phyloP scores from a whole-genome alignment of 2,797 vertebrate species.

The Xiphophorus birchmanni region DNA sequence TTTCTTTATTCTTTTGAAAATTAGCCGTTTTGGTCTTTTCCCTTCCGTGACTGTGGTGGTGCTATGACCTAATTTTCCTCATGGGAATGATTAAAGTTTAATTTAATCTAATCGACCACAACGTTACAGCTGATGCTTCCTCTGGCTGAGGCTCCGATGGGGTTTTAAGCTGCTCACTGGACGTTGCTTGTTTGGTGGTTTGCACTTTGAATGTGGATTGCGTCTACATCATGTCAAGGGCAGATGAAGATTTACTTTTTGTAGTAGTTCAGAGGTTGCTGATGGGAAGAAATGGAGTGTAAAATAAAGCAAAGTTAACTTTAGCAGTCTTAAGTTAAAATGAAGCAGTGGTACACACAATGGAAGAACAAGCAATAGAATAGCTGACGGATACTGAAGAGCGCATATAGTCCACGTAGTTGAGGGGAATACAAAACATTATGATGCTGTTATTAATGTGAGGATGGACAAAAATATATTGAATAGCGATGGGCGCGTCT shows the following conservation, averaged over 20 bases:
- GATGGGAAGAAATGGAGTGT: background rate
- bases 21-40: background rate
- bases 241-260: background rate
- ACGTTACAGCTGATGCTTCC: constrained; percentile 10
- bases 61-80: constrained; percentile 36
- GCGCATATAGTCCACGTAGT: background rate
- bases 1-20: constrained; percentile 4
- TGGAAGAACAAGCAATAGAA: background rate
- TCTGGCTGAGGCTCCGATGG: constrained; percentile 18
- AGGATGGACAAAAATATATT: background rate
- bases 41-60: constrained; percentile 13
- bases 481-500: no score
- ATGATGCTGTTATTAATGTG: background rate
- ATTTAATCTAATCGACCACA: constrained; percentile 46
- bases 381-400: background rate
- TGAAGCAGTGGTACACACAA: background rate
- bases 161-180: background rate
- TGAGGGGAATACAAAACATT: background rate
- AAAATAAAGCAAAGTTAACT: background rate
- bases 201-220: background rate
- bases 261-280: background rate
- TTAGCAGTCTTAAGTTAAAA: background rate
- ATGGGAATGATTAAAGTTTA: constrained; percentile 48
- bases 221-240: background rate
- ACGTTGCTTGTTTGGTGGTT: background rate